Conservation (phyloP, 2,888 invertebrate species). For the Nemotelus nigrinus region DNA sequence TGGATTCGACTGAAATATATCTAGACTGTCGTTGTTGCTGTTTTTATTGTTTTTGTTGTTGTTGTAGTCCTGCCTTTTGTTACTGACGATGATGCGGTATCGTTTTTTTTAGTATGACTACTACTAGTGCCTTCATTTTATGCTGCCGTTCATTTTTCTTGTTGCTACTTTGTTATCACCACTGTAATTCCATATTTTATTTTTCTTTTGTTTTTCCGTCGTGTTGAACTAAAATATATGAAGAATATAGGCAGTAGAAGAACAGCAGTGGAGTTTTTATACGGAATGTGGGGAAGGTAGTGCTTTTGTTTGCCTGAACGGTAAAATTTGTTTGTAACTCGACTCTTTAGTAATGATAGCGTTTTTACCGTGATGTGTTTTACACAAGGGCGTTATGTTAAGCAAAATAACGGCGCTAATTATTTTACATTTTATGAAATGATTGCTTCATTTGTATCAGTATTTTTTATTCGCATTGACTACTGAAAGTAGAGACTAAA, state of each 20-base stretch:
- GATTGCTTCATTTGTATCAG: no score
- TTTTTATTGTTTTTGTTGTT: conserved; percentile 20
- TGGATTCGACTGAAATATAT: background rate
- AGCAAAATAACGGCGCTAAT: no score
- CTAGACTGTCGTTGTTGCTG: conserved; percentile 26
- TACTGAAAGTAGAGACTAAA: no score
- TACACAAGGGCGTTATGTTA: no score
- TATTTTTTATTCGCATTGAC: no score
- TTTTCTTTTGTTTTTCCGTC: background rate
- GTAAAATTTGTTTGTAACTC: background rate
- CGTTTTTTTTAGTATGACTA: background rate
- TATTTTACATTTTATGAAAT: no score
- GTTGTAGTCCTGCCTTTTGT: conserved; percentile 30
- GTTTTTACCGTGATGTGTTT: no score
- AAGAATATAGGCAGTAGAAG: conserved; percentile 24
- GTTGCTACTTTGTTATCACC: background rate
- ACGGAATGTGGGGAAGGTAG: background rate
- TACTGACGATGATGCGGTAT: background rate
- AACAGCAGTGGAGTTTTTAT: conserved; percentile 24
- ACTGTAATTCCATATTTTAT: conserved; percentile 30
- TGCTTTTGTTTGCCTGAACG: conserved; percentile 26
- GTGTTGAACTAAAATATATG: conserved; percentile 27
- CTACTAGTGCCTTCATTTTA: conserved; percentile 46
- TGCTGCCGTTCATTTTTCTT: conserved; percentile 10
- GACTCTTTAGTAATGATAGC: no score